Evolutionary conservation across 2,113 vertebrate species (phyloP), one percentile per base, ranked within the genome.

Genomic region (Percopsis transmontana): DNA sequence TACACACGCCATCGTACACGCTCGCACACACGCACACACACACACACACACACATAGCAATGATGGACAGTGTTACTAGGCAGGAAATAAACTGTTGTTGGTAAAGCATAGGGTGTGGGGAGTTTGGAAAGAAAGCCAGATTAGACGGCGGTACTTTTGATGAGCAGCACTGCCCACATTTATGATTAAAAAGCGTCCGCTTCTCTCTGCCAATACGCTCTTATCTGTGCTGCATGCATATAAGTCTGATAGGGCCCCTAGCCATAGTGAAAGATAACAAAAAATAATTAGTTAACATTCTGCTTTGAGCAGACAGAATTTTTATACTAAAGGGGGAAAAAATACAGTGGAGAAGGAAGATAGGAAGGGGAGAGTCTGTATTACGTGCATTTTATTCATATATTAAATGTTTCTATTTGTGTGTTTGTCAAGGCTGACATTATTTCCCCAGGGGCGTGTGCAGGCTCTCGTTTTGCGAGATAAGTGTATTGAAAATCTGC

Each of bases 281-380:
- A 89, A 84, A 92, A 93, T 92, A 93, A 91, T 92, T 93, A 92
- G 90, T 84, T 88, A 89, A 89, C 88, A 89, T 88, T 91, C 85
- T 73, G 86, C 86, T 91, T 69, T 81, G 82, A 89, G 85, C 79
- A 86, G 77, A 75, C 58, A 68, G 62, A 80, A 72, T 75, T 79
- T 79, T 78, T 73, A 72, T 58, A 75, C 66, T 81, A 68, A 66
- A 79, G 70, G 61, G 39, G 48, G 44, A 54, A 33, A 27, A 64
- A 79, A 74, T 38, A 64, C 53, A 74, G 61, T 52, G 63, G 71
- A 69, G 65, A 45, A 61, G 58, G 69, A 71, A 83, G 79, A 81
- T 77, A 76, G 72, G 66, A 79, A 72, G 73, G 72, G 61, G 50
- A 60, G 74, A 63, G 68, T 57, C 58, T 66, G 76, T 71, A 84